Evolutionary conservation across 1,140 invertebrate genomes (phyloP), one percentile per base, ranked within the genome.

Genomic region (Thrips palmi): DNA sequence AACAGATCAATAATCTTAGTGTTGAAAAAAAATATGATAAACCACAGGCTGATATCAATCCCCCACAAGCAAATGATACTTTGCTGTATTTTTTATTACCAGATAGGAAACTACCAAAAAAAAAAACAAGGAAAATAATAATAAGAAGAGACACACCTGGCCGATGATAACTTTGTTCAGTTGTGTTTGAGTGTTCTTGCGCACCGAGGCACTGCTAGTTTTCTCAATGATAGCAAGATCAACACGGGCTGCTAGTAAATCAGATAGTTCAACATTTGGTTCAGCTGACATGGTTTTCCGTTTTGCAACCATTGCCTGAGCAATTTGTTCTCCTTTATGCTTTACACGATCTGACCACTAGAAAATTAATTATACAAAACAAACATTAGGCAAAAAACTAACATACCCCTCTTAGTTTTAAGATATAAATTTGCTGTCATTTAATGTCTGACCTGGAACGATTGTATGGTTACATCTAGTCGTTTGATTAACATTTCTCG

Each of bases 391-490:
- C 7, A 20, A 2, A 18, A 6, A 12, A 11, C 3, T 3, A 2
- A 7, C 36, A 20, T 14, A 15, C 2, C 3, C 10, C n/a, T 41
- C 11, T n/a, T n/a, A n/a, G n/a, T n/a, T n/a, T n/a, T n/a, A 25
- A 52, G 12, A n/a, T 4, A 38, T 23, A 28, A 29, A 48, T n/a
- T n/a, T n/a, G n/a, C n/a, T n/a, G n/a, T 35, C 38, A 52, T 7
- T 27, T 23, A 25, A 40, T 8, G 31, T 37, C 45, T 52, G 52
- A 74, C 73, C 62, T 78, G 67, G 59, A 94, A 96, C 17, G 87
- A 93, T 57, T 89, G 83, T 49, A 96, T 72, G 3, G 91, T 97
- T 25, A 91, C 88, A 60, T 96, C 89, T 28, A 94, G 57, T 34
- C 92, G 64, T 42, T 86, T 89, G 1, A 93, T 57, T 44, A 96